Evolutionary conservation across 2,888 invertebrate genomes (phyloP), one percentile per base, ranked within the genome.

Genomic region (Phanerotoma sp.): DNA sequence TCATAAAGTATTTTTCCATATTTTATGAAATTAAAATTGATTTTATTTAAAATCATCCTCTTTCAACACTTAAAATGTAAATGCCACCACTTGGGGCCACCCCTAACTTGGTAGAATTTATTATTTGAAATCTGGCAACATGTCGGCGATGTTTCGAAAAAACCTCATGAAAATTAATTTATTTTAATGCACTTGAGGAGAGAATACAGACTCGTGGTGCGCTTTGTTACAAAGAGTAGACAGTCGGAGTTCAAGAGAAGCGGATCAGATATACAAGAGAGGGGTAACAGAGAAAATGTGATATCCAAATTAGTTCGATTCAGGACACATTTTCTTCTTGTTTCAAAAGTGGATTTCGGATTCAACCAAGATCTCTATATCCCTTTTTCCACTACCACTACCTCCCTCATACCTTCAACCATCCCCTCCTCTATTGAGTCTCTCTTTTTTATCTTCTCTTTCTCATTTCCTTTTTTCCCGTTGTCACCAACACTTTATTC

Each of bases 131-230:
- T 64, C 67, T 68, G 66, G 65, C 68, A 70, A 69, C 22, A 42
- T 42, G 15, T 42, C 68, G 67, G 66, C 68, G 67, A 67, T 67
- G 65, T 62, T 65, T 65, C 60, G 63, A 65, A 62, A 25, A 70
- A 69, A 68, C 68, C 70, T 70, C 70, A 70, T 70, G 70, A 70
- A 70, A 70, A 70, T 70, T 70, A 70, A 70, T 70, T 70, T 70
- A 70, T 70, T 70, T 70, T 70, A 70, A 70, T 70, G 70, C 67
- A 68, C 57, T 57, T 51, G 18, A 38, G n/a, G 38, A 44, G 42
- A 41, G 41, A 20, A 28, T 25, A 25, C 25, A 25, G 25, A n/a
- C 9, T 25, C 42, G 21, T 21, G 22, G 13, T 20, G 41, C 13
- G 32, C 25, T 51, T 42, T 41, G 41, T 51, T 44, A 51, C 11